These are phyloP conservation scores for Calameuta idolon DNA, from an alignment of 2,888 invertebrate genomes.

Conservation along the genomic window DNA sequence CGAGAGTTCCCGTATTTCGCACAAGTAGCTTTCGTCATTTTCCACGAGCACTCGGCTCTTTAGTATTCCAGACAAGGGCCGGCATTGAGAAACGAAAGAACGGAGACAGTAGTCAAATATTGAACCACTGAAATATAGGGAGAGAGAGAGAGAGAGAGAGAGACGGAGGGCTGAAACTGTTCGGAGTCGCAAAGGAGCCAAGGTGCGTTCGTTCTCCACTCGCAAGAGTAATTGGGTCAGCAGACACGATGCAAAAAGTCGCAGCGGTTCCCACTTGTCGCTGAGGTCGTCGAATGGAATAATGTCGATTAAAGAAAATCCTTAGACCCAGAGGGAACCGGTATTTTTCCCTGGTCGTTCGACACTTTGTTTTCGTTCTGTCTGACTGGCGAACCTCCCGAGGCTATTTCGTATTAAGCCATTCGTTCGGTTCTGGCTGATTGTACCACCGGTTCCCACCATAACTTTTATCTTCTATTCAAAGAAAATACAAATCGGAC, in stretches of 20 bases:
- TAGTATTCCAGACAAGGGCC: not conserved
- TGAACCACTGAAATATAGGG: not conserved
- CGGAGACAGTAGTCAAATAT: no score
- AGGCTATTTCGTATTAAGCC: not conserved
- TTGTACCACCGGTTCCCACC: not conserved
- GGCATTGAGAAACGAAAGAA: no score
- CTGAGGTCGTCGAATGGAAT: not conserved
- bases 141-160: not conserved
- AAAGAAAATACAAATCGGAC: not conserved
- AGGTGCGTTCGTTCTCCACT: not conserved
- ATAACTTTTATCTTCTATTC: not conserved
- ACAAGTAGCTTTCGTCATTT: not conserved
- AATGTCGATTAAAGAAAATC: not conserved
- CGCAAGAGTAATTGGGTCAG: not conserved
- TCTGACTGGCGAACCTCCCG: not conserved
- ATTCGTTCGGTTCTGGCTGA: not conserved
- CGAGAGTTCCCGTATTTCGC: not conserved
- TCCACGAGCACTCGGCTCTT: not conserved
- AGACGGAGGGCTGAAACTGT: not conserved
- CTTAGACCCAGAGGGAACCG: not conserved
- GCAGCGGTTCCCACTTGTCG: not conserved
- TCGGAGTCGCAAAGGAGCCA: not conserved
- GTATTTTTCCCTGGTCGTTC: not conserved
- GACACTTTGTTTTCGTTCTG: not conserved
- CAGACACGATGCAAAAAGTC: not conserved